Evolutionary conservation across 2,888 invertebrate species (phyloP), one percentile per base, ranked within the genome.

Genomic region (Pinctada fucata): DNA sequence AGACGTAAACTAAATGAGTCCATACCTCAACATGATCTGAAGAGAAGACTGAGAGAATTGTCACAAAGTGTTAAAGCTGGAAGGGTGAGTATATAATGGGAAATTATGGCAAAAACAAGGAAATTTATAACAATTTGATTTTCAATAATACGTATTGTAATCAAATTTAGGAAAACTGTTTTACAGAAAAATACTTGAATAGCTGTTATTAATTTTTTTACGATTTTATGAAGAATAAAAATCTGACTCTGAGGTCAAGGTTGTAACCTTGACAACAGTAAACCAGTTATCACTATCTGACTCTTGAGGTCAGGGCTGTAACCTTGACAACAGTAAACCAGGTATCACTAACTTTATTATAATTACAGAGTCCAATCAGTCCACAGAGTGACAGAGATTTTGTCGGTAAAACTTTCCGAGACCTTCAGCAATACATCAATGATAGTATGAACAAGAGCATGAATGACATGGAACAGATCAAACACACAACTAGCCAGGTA

Each of bases 361-460:
- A 31, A 8, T 66, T 65, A 47, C 49, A 74, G 90, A 82, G 83
- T 67, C 82, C 86, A 2, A 85, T 88, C n/a, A 85, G 87, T 50
- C 88, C 89, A 13, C 83, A 87, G 6, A 82, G 79, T 76, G 87
- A 88, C 16, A 86, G 86, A 52, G 91, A 91, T 79, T 79, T 87
- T 49, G 83, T 91, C 4, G 91, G 90, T 2, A 83, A 88, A 76
- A 88, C 89, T 16, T 88, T 91, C 75, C 87, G 86, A 79, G 89
- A 91, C 66, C 79, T 91, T 13, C 90, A 91, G 78, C 83, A 88
- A 13, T 87, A 88, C 71, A 78, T 91, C 3, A 85, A 89, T 47
- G 89, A 89, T 67, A 87, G 88, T 71, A 71, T 90, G 49, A 89
- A 89, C 82, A 87, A 83, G 74, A 89, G 88, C 73, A 72, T 83